These are phyloP conservation scores for Piscicola geometra DNA, from an alignment of 2,888 invertebrate species.

Conservation along the genomic window DNA sequence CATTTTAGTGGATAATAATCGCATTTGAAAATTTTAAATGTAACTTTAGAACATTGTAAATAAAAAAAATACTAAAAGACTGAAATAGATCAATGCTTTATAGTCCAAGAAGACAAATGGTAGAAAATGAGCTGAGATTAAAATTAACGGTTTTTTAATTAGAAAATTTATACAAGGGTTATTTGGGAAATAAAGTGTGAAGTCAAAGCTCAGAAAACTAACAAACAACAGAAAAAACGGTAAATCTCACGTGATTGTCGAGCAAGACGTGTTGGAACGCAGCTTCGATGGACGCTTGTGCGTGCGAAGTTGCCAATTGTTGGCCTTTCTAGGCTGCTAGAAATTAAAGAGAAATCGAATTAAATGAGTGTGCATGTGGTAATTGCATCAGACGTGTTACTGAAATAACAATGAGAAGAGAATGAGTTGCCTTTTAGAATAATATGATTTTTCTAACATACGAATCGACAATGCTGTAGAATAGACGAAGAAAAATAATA, in stretches of 20 bases:
- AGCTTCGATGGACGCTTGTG: too few species aligned
- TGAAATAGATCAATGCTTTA: not conserved
- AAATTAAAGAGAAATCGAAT: conserved; percentile 1
- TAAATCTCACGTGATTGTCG: conserved; percentile 5
- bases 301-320: not conserved
- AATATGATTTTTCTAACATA: too few species aligned
- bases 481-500: too few species aligned
- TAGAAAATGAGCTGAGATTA: not conserved
- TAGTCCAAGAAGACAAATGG: not conserved
- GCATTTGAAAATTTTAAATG: too few species aligned
- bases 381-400: not conserved
- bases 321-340: not conserved
- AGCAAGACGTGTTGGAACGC: conserved; percentile 8
- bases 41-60: too few species aligned
- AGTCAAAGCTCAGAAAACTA: too few species aligned
- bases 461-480: too few species aligned
- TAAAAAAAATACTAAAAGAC: too few species aligned
- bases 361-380: not conserved
- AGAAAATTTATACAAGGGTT: not conserved
- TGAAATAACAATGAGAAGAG: too few species aligned
- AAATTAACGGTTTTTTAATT: conserved; percentile 12
- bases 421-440: too few species aligned
- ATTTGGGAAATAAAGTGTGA: not conserved
- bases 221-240: not conserved
- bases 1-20: too few species aligned